Base-by-base conservation (phyloP, 2,113 vertebrate species). In the Centropristis striata region DNA sequence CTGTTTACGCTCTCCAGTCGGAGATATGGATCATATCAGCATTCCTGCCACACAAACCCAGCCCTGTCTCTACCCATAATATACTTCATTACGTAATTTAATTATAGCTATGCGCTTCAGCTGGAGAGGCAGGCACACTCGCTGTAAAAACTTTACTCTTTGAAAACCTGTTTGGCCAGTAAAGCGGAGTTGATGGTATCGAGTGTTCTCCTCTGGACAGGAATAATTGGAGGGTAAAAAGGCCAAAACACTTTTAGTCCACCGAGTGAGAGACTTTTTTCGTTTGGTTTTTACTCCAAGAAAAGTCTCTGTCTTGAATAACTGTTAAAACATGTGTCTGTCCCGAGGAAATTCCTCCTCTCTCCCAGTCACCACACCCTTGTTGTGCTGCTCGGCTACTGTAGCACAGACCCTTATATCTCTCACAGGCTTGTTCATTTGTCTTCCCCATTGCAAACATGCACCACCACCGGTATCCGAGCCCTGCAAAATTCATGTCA, bases 321-420 rank as follows among this genome's bases (percentile, higher is more conserved):
- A 67, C 5, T 14, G 67, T n/a, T 63, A 20, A 63, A 86, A 76
- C 58, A 67, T 65, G 59, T 1, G 71, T 67, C 15, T 58, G 70
- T 70, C 55, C 84, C 44, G 67, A 83, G 74, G 86, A 92, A 75
- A 90, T 92, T 89, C 80, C 88, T 89, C 80, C 88, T 84, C 53
- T 78, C 53, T 65, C 75, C 4, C 12, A 86, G 79, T 44, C 78
- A 92, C 92, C 93, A 93, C 93, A 91, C 93, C 92, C 91, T 92
- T 90, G 79, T 87, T 90, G 83, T 88, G 86, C 85, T 86, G 72
- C 81, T 77, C 63, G 50, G 78, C 68, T 81, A 5, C 80, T 67
- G 78, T 69, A 71, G 83, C 42, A 49, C 87, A 82, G 78, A 87
- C 78, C 76, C 78, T 78, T 63, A 18, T n/a, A 15, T 65, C 71